phyloP scores from a whole-genome alignment of 2,113 vertebrate genomes.

The Alexandromys fortis region DNA sequence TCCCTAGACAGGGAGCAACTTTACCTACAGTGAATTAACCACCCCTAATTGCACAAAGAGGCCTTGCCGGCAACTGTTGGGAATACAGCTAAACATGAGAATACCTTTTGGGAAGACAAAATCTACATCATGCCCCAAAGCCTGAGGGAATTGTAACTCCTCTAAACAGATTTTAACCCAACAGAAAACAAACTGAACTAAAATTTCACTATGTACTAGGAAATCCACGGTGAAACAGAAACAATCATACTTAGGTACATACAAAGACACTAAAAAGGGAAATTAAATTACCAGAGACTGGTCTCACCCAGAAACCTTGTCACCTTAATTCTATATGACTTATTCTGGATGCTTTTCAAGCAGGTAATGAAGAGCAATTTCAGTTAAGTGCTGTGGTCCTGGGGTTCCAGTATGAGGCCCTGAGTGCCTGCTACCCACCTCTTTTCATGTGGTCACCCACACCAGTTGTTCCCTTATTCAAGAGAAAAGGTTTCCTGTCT shows the following conservation, averaged over 20 bases:
- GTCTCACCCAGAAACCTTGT: constrained; percentile 26
- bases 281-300: constrained; percentile 47
- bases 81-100: constrained; percentile 69
- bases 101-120: constrained; percentile 62
- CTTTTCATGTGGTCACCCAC: not conserved
- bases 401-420: not conserved
- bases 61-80: constrained; percentile 56
- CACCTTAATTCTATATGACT: constrained; percentile 36
- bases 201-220: not conserved
- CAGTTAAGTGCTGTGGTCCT: constrained; percentile 1
- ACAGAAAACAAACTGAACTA: constrained; percentile 62
- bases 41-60: constrained; percentile 68
- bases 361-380: constrained; percentile 65
- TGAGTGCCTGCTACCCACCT: not conserved
- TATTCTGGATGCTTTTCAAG: constrained; percentile 56
- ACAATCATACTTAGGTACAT: constrained; percentile 1
- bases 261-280: not conserved
- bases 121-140: constrained; percentile 39
- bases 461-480: not conserved
- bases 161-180: constrained; percentile 52
- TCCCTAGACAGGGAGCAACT: constrained; percentile 67
- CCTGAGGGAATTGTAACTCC: constrained; percentile 42
- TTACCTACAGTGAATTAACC: constrained; percentile 73
- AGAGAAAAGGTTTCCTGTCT: not conserved
- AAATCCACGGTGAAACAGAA: constrained; percentile 20